Evolutionary conservation across 2,888 invertebrate genomes (phyloP), one percentile per base, ranked within the genome.

Genomic region (Gastrophysa polygoni): DNA sequence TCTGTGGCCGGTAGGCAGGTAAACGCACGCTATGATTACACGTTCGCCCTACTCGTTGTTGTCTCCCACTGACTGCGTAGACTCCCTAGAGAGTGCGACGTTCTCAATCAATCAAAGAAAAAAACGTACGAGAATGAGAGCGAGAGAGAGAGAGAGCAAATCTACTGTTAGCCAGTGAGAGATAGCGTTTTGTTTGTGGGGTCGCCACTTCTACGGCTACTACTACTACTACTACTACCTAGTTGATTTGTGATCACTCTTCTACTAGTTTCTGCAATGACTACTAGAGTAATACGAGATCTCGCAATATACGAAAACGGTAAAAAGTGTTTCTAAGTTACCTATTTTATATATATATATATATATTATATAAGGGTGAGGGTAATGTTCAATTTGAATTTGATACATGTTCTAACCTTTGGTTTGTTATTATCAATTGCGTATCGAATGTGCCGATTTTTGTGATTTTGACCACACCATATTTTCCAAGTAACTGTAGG

Each of bases 1-100:
- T 78, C 79, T 80, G 78, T 80, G 81, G 81, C 77, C 78, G 78
- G 78, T 80, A 78, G 77, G 78, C 76, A 80, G 80, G 79, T 80
- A 80, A 57, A 46, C 52, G 55, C 52, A 58, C 54, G 62, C 58
- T 58, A 58, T 59, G 63, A 63, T 34, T 50, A 50, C 59, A 63
- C 66, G 63, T 58, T 68, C 67, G 64, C 59, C 63, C 66, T 60
- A 52, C 61, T 67, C 66, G 66, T 66, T 66, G 65, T 66, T 68
- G 68, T 68, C 68, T 64, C 65, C 68, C 66, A 66, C 67, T 75
- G 77, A 78, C 79, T 78, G 73, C 80, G 79, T 78, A 80, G 80
- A 78, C 74, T 76, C 73, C 77, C 76, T 76, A 76, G 76, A 77
- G 77, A 66, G 62, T 77, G 75, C 76, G 72, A 70, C 77, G 77